A percentile compares a stretch with the other conserved stretches of the same genome.
These are phyloP conservation scores for Brenthis ino DNA, from an alignment of 2,888 invertebrate genomes.

Conservation along the genomic window DNA sequence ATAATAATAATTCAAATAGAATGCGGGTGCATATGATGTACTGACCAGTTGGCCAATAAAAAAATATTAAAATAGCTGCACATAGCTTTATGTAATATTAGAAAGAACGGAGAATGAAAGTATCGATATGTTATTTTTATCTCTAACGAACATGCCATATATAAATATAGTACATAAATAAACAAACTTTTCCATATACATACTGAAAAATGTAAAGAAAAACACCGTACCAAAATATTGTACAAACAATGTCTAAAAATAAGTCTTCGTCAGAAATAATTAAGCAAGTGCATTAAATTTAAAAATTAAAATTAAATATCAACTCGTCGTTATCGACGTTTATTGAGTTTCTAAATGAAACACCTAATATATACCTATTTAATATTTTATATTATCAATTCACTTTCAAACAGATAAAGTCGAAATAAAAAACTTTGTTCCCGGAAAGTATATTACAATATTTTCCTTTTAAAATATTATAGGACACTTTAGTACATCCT, in stretches of 20 bases:
- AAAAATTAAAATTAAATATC: slow-evolving; percentile 6
- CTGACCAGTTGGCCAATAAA: no score
- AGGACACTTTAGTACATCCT: no score
- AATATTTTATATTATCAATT: no score
- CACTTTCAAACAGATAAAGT: no score
- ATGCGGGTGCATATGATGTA: no score
- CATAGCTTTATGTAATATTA: background rate
- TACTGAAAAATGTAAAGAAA: background rate
- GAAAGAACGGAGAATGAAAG: slow-evolving; percentile 3
- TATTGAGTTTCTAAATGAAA: background rate
- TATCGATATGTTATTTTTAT: slow-evolving; percentile 5
- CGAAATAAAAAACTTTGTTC: no score
- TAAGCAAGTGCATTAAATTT: background rate
- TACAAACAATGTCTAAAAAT: background rate
- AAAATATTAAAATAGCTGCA: no score
- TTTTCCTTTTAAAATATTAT: no score
- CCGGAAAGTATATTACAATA: no score
- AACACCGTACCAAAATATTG: background rate
- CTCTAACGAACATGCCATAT: slow-evolving; percentile 1
- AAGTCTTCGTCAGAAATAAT: background rate
- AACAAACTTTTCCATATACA: slow-evolving; percentile 14
- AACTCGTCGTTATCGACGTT: slow-evolving; percentile 8
- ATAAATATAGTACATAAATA: background rate
- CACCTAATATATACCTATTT: no score
- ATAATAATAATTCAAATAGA: no score